Base-by-base conservation (phyloP, 2,113 vertebrate species). In the Nerophis ophidion region DNA sequence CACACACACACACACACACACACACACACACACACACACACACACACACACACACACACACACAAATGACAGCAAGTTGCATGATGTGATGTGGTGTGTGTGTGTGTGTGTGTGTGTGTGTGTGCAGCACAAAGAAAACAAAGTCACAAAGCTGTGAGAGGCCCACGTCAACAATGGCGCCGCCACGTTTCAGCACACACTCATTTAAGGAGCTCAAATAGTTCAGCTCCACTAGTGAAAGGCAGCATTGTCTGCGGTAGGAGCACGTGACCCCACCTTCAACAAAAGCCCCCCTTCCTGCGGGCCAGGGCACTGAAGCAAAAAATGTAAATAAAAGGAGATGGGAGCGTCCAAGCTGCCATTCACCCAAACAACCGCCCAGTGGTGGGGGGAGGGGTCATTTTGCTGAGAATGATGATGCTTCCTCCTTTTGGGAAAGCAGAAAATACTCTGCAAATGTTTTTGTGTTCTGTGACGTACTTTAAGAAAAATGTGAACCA, bases 271-370 rank as follows among this genome's bases (percentile, higher is more conserved):
- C 62, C 71, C 26, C 9, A 4, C n/a, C 63, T 36, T 33, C 48
- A 62, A 83, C 72, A 86, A 86, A 84, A 63, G 70, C 66, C 5
- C 14, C 14, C 38, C 33, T 26, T 68, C 66, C 68, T 16, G 67
- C 57, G 58, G 73, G 66, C 65, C 46, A 61, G 45, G 61, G 61
- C 60, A 63, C 72, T 74, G 66, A 75, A 83, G 49, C 76, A 64
- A 66, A 71, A 84, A 68, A 82, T 61, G 71, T 74, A 71, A 77
- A 82, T 62, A 78, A 61, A 76, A 57, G 63, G 63, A 36, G 72
- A 36, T 46, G 52, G 40, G 10, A 10, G 5, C 5, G 19, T 40
- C n/a, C 40, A 10, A 17, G 9, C 58, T 60, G 56, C 51, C 55
- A 61, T 76, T 76, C 69, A 77, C 55, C 40, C 40, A 11, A 69